Evolutionary conservation across 2,888 invertebrate genomes (phyloP).

Genomic region (Pomacea canaliculata): DNA sequence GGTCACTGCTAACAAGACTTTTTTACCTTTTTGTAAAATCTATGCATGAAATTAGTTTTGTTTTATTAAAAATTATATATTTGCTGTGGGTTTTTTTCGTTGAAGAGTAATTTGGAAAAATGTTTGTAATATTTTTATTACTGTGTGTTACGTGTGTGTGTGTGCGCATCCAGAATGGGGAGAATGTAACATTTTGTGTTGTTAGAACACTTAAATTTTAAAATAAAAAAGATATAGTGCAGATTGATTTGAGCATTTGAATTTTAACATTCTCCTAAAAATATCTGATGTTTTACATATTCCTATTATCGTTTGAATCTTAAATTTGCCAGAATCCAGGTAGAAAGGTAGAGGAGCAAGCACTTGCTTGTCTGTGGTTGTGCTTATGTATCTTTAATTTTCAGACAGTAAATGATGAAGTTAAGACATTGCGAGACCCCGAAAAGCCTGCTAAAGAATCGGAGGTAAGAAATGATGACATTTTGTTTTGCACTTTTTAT

Average conservation of each 20-base stretch:
- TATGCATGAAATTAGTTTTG: neutral
- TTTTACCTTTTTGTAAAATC: neutral
- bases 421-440: constrained; percentile 42
- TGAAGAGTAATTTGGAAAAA: too few species aligned
- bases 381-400: constrained; percentile 14
- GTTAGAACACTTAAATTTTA: neutral
- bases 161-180: too few species aligned
- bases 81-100: too few species aligned
- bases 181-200: too few species aligned
- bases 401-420: constrained; percentile 58
- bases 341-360: too few species aligned
- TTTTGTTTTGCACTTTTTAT: too few species aligned
- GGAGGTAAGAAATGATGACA: too few species aligned
- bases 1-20: neutral
- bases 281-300: neutral
- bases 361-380: too few species aligned
- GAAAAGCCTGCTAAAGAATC: constrained; percentile 25
- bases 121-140: too few species aligned
- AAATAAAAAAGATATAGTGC: neutral
- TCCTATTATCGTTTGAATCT: neutral
- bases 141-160: too few species aligned
- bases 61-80: neutral
- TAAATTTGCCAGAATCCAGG: neutral
- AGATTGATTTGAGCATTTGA: neutral
- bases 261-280: neutral